Evolutionary conservation across 1,140 invertebrate genomes (phyloP), one percentile per base, ranked within the genome.

Genomic region (Anadara kagoshimensis): DNA sequence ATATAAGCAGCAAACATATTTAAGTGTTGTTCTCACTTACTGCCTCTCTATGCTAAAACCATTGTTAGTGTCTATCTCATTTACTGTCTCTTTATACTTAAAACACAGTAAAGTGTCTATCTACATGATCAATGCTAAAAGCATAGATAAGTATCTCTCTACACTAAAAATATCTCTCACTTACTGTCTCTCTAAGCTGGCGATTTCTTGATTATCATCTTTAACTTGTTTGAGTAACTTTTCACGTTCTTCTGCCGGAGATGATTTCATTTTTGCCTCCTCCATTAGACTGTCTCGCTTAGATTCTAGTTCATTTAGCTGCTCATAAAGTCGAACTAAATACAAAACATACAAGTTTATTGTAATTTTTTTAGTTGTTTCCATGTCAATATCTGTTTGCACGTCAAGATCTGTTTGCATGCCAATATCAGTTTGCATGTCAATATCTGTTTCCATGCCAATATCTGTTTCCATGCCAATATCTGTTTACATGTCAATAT

Each of bases 121-220:
- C n/a, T n/a, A n/a, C n/a, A n/a, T n/a, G n/a, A n/a, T n/a, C n/a
- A n/a, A n/a, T n/a, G n/a, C n/a, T n/a, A n/a, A n/a, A n/a, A n/a
- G n/a, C n/a, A n/a, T n/a, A n/a, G n/a, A n/a, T n/a, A n/a, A n/a
- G n/a, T n/a, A n/a, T n/a, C n/a, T n/a, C n/a, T n/a, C n/a, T n/a
- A n/a, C n/a, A n/a, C n/a, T n/a, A n/a, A n/a, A n/a, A n/a, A n/a
- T n/a, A n/a, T n/a, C n/a, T n/a, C 45, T 26, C 7, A 78, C 86
- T 81, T 76, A 88, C 87, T 94, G 93, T 74, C 93, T 92, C 78
- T 96, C 94, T 77, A 95, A 92, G 14, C 93, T 93, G 5, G 92
- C 91, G 26, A 95, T 94, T 73, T 95, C 94, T 14, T 92, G 91
- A 83, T 96, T 96, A 70, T 96, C 94, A 81, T 94, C 93, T 74